A percentile compares a stretch with the other conserved stretches of the same genome.
These are phyloP conservation scores for Drosophila dunni DNA, from an alignment of 1,140 invertebrate genomes.

Conservation along the genomic window DNA sequence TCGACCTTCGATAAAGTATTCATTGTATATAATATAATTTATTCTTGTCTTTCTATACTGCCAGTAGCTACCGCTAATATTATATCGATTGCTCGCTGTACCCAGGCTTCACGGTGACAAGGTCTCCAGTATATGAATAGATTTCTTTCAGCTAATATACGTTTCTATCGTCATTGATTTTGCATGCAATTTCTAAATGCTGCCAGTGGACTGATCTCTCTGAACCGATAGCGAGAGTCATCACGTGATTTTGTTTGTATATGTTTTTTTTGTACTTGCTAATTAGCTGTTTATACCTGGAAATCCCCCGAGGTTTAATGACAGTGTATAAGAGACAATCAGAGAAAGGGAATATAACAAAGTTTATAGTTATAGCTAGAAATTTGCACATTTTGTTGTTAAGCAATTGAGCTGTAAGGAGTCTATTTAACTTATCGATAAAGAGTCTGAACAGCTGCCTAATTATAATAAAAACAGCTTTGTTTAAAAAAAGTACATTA, in stretches of 20 bases:
- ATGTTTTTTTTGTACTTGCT: constrained; percentile 46
- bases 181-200: constrained; percentile 26
- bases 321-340: background rate
- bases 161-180: constrained; percentile 19
- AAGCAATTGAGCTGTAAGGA: background rate
- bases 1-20: too few relatives aligned
- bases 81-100: background rate
- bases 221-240: constrained; percentile 67
- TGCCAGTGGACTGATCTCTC: constrained; percentile 48
- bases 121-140: constrained; percentile 3
- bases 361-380: background rate
- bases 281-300: constrained; percentile 53
- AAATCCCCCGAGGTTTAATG: constrained; percentile 55
- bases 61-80: too few relatives aligned
- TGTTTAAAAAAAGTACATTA: too few relatives aligned
- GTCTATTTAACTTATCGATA: background rate
- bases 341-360: constrained; percentile 3
- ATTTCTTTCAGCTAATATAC: background rate
- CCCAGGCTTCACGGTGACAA: background rate
- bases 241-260: constrained; percentile 58
- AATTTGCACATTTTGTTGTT: background rate
- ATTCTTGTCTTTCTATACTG: too few relatives aligned
- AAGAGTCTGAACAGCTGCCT: too few relatives aligned
- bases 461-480: background rate
- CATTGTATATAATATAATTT: too few relatives aligned